Percentiles rank a stretch among this genome's conserved stretches.
Conservation (phyloP, 2,888 invertebrate species). For the Dilophus febrilis region DNA sequence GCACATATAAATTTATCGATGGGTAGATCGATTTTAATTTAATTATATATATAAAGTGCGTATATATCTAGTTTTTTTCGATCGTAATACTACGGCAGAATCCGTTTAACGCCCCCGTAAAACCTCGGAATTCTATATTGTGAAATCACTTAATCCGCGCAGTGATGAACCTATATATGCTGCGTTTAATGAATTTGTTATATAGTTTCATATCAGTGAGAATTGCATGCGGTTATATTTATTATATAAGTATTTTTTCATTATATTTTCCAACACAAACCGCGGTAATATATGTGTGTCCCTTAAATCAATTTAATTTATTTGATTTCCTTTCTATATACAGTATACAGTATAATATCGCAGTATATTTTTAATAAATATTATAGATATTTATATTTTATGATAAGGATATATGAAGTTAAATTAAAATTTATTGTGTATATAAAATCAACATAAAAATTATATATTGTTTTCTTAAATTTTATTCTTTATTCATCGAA, state of each 20-base stretch:
- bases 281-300: neutral
- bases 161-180: too few relatives aligned
- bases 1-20: too few relatives aligned
- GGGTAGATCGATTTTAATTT: too few relatives aligned
- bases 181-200: neutral
- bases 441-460: too few relatives aligned
- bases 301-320: neutral
- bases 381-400: neutral
- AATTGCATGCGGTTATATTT: neutral
- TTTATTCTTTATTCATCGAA: conserved; percentile 3
- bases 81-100: too few relatives aligned
- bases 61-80: too few relatives aligned
- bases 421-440: neutral
- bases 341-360: neutral
- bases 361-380: neutral
- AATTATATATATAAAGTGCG: too few relatives aligned
- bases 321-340: neutral
- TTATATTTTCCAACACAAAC: too few relatives aligned
- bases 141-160: too few relatives aligned
- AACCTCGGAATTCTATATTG: too few relatives aligned
- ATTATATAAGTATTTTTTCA: too few relatives aligned
- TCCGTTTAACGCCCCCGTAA: too few relatives aligned
- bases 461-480: neutral
- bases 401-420: neutral
- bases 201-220: neutral